Percentiles rank a stretch among this genome's conserved stretches.
Evolutionary conservation across 2,888 invertebrate species (phyloP).

Genomic region (Amiota communis): DNA sequence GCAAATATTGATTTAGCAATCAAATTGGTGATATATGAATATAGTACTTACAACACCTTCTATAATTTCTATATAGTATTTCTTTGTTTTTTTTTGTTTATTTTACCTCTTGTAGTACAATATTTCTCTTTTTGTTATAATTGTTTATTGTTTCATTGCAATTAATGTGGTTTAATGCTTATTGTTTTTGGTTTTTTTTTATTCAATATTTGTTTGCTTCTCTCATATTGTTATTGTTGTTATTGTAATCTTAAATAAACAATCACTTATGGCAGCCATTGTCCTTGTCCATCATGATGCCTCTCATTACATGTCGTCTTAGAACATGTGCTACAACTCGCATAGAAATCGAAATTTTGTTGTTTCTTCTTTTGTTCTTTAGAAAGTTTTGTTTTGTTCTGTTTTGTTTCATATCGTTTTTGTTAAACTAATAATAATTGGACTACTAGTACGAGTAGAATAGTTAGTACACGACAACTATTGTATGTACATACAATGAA

Average conservation of each 20-base stretch:
- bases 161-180: background rate
- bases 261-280: background rate
- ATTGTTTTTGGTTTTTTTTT: background rate
- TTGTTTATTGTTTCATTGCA: background rate
- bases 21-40: conserved; percentile 49
- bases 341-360: background rate
- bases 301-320: background rate
- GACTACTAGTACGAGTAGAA: too few species aligned
- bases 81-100: conserved; percentile 7
- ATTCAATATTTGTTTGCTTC: background rate
- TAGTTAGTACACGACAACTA: too few species aligned
- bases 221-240: conserved; percentile 45
- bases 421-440: too few species aligned
- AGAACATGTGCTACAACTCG: too few species aligned
- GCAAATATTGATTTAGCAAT: conserved; percentile 61
- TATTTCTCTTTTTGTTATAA: background rate
- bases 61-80: background rate
- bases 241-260: conserved; percentile 42
- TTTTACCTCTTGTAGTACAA: background rate
- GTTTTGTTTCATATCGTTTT: background rate
- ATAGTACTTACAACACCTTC: conserved; percentile 36
- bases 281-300: background rate
- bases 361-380: background rate
- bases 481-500: background rate
- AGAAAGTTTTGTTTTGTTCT: too few species aligned